A percentile compares a stretch with the other conserved stretches of the same genome.
These are phyloP conservation scores for Pseudoatta argentina DNA, from an alignment of 1,140 invertebrate species.

Conservation along the genomic window DNA sequence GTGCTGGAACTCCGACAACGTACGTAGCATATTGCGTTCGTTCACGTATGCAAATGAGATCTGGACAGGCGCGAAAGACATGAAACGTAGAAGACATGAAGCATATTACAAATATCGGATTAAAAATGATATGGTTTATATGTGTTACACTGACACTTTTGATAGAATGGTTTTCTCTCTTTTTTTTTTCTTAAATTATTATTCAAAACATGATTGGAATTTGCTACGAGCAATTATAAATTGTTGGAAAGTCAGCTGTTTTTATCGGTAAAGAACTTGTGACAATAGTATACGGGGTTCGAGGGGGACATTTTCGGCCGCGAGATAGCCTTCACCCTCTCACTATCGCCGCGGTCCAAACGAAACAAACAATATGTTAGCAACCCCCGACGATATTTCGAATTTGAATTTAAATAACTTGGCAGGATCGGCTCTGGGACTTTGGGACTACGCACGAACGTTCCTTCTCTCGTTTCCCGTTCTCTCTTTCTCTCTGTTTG, in stretches of 20 bases:
- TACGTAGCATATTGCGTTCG: conserved; percentile 68
- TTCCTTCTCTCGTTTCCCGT: conserved; percentile 79
- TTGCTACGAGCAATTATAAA: conserved; percentile 27
- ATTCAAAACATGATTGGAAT: background rate
- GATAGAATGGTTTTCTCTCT: background rate
- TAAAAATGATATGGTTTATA: background rate
- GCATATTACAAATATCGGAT: conserved; percentile 18
- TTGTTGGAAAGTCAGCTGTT: conserved; percentile 34
- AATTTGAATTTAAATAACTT: conserved; percentile 88
- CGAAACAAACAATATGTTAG: conserved; percentile 87
- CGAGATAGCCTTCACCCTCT: conserved; percentile 77
- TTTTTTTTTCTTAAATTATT: background rate
- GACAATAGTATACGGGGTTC: conserved; percentile 46
- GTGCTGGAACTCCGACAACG: conserved; percentile 61
- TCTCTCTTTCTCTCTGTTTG: conserved; percentile 66
- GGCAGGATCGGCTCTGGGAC: conserved; percentile 86
- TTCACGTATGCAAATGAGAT: conserved; percentile 80
- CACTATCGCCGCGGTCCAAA: conserved; percentile 80
- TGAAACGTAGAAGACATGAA: conserved; percentile 19
- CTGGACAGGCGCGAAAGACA: conserved; percentile 51
- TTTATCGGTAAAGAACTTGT: conserved; percentile 39
- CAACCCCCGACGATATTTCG: conserved; percentile 87
- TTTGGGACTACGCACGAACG: conserved; percentile 84
- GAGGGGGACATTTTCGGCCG: conserved; percentile 63
- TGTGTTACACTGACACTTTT: no score